Base-by-base conservation (phyloP, 2,113 vertebrate species). In the Myrmophylax atrothorax region DNA sequence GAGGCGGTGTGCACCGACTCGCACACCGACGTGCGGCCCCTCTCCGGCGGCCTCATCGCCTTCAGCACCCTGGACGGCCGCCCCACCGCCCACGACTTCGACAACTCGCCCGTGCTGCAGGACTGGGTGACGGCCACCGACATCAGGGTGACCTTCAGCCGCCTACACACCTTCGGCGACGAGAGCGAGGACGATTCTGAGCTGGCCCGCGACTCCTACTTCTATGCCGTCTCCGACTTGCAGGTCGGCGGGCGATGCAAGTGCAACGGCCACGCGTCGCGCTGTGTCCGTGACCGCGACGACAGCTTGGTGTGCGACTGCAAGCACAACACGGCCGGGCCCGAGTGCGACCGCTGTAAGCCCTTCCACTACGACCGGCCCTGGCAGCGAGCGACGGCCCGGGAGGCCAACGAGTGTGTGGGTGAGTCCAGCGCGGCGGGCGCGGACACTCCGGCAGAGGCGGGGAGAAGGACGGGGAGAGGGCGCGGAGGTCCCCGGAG, bases 71-170 rank as follows among this genome's bases (percentile, higher is more conserved):
- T 99, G 98, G 99, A 99, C 97, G 99, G 99, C 23, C 97, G 99
- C 79, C 99, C 99, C 87, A 99, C 99, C 22, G 99, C 99, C 56
- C 99, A 99, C 98, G 99, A 99, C 98, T 99, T 99, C 97, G 99
- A 99, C 98, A 99, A 99, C 98, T 99, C 99, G 35, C 99, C 99
- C 6, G 99, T 99, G 91, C 98, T 99, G 85, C 99, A 99, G 98
- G 99, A 99, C 98, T 99, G 99, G 99, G 99, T 99, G 68, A 99
- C 99, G 14, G 99, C 99, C 98, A 99, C 99, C 12, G 99, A 99
- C 96, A 99, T 99, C 96, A 98, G 98, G 58, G 99, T 99, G 94
- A 98, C 98, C 82, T 99, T 99, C 97, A 99, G 98, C 93, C 98
- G 99, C 85, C 94, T 99, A 95, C 99, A 99, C 97, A 99, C 99